These are phyloP conservation scores for Blennius ocellaris DNA, from an alignment of 2,113 vertebrate genomes.

Conservation along the genomic window DNA sequence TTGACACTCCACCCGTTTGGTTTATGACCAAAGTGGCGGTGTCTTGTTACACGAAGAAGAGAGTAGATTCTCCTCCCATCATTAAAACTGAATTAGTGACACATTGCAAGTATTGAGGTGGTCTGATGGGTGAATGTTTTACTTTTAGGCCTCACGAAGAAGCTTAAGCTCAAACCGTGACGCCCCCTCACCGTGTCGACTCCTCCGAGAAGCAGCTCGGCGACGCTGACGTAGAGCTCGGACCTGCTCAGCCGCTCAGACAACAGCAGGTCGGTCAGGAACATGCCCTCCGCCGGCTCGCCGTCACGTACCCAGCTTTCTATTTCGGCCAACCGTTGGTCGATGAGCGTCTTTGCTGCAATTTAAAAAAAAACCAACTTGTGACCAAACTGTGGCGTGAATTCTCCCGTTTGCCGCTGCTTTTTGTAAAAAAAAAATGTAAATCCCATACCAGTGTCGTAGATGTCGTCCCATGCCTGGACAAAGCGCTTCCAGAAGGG, in stretches of 20 bases:
- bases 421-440: neutral
- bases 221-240: conserved; percentile 78
- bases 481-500: conserved; percentile 82
- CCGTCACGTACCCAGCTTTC: conserved; percentile 50
- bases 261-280: conserved; percentile 81
- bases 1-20: no score
- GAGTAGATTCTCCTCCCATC: no score
- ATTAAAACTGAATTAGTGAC: no score
- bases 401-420: no score
- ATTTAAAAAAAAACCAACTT: neutral
- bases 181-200: conserved; percentile 84
- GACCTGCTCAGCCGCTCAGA: conserved; percentile 61
- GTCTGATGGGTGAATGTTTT: no score
- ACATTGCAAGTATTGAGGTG: no score
- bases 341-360: conserved; percentile 74
- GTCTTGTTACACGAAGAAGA: no score
- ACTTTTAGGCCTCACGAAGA: no score
- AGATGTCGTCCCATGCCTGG: conserved; percentile 84
- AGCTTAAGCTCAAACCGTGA: no score
- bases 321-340: conserved; percentile 70
- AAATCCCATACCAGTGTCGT: conserved; percentile 70
- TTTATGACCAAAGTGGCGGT: no score
- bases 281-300: conserved; percentile 69
- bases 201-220: conserved; percentile 84
- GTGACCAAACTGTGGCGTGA: no score